Evolutionary conservation across 30 jellyfish, hydroid and myxozoan genomes (phyloP), one percentile per base, ranked within the genome.

Genomic region (Rhopilema esculentum): DNA sequence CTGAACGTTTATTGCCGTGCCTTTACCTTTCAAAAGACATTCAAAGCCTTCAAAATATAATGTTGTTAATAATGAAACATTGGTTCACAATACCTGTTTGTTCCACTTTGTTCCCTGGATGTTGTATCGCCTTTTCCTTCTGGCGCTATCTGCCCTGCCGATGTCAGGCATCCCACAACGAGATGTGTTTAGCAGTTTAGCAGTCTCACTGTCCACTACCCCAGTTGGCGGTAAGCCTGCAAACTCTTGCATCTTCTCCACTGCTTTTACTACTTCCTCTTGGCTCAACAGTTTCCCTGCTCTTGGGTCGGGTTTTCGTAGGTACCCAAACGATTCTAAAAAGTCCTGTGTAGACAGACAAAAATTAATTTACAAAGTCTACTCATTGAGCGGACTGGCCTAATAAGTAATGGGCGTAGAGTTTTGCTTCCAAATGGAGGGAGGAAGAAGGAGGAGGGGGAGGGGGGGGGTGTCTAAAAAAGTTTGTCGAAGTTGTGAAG

Each of bases 131-230:
- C 97, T 79, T 80, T 89, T 94, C 77, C 99, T 62, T 32, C 66
- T 88, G 23, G 89, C 90, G 31, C 76, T 77, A 49, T 77, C 82
- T 23, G 90, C 77, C 9, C 75, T 83, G 27, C 91, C 97, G 27
- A 89, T 67, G 66, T 95, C 99, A 0, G 95, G 85, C 95, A 90
- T 64, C 1, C 99, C 99, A 88, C 99, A 95, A 24, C 99, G 86
- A 8, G 97, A 68, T 2, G 97, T 85, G 18, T 82, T 75, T 97
- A 95, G 86, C 75, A 89, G 69, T 20, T 66, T 66, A 72, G 19
- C 19, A 1, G 99, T 95, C 18, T 89, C 85, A 8, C 29, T 76
- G 79, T 95, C 99, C 61, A 90, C 68, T 17, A 81, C 63, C 23
- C 97, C 99, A 16, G 98, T 90, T 40, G 26, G 96, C 1, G 92